A percentile compares a stretch with the other conserved stretches of the same genome.
These are phyloP conservation scores for Drosophila niveifrons DNA, from an alignment of 2,888 invertebrate genomes.

Conservation along the genomic window DNA sequence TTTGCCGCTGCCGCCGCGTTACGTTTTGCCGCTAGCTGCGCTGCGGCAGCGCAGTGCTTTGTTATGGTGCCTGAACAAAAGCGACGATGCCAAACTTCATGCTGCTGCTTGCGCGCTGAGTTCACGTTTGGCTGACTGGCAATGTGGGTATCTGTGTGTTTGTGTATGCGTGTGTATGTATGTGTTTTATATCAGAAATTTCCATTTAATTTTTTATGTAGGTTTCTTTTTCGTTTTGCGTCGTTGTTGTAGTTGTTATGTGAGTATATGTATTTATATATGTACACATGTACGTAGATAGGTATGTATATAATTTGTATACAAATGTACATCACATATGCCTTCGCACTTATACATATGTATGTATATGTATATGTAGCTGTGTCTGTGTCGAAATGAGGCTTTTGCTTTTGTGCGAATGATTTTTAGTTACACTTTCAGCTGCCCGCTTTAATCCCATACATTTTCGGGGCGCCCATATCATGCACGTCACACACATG, in stretches of 20 bases:
- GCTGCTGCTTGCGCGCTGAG: slow-evolving; percentile 40
- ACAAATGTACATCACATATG: slow-evolving; percentile 18
- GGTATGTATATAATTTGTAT: slow-evolving; percentile 12
- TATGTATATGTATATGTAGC: not conserved
- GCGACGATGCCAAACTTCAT: slow-evolving; percentile 74
- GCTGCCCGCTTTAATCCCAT: slow-evolving; percentile 54
- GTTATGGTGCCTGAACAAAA: slow-evolving; percentile 58
- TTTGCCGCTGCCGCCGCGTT: slow-evolving; percentile 53
- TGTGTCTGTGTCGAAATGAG: slow-evolving; percentile 39
- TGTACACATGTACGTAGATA: slow-evolving; percentile 22
- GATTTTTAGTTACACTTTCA: slow-evolving; percentile 72
- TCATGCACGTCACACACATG: slow-evolving; percentile 54
- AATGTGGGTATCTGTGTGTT: slow-evolving; percentile 19
- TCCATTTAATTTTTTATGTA: slow-evolving; percentile 81
- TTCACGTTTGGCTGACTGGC: slow-evolving; percentile 55
- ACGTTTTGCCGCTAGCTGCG: slow-evolving; percentile 67
- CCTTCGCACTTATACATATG: slow-evolving; percentile 3
- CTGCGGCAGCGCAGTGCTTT: slow-evolving; percentile 54
- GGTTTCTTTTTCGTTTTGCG: slow-evolving; percentile 75
- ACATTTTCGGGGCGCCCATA: slow-evolving; percentile 26
- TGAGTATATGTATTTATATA: not conserved
- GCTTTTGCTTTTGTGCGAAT: slow-evolving; percentile 43
- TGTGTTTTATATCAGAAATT: slow-evolving; percentile 78
- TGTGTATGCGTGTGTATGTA: slow-evolving; percentile 21
- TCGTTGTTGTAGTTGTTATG: slow-evolving; percentile 50